Evolutionary conservation across 1,140 invertebrate genomes (phyloP).

Genomic region (Drosophila sechellia): DNA sequence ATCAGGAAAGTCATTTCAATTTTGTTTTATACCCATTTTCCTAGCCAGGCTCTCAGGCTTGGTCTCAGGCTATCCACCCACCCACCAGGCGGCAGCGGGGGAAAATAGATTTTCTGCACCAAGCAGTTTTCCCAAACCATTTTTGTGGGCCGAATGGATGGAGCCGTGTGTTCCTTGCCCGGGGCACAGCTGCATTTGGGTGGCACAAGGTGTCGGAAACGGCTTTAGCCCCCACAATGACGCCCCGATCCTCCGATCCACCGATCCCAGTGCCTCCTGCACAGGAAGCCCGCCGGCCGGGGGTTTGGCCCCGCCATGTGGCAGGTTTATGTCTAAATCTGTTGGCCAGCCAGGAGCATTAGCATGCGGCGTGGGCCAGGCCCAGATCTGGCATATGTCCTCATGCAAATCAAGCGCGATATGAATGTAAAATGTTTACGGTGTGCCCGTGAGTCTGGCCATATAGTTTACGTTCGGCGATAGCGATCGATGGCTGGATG

Average conservation of each 20-base stretch:
- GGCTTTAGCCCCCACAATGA: slow-evolving; percentile 68
- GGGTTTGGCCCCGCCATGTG: slow-evolving; percentile 41
- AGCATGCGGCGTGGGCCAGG: slow-evolving; percentile 48
- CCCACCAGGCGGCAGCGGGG: neutral
- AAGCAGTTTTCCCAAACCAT: slow-evolving; percentile 14
- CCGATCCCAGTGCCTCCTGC: slow-evolving; percentile 4
- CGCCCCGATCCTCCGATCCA: slow-evolving; percentile 13
- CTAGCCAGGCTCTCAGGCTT: slow-evolving; percentile 5
- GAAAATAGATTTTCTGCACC: slow-evolving; percentile 12
- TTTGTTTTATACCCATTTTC: slow-evolving; percentile 33
- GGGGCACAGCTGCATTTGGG: slow-evolving; percentile 60
- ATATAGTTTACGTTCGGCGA: slow-evolving; percentile 36
- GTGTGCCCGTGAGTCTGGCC: slow-evolving; percentile 1
- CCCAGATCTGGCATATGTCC: slow-evolving; percentile 17
- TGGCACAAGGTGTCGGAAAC: slow-evolving; percentile 66
- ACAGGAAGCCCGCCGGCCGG: slow-evolving; percentile 23
- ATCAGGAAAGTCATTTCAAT: slow-evolving; percentile 11
- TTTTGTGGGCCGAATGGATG: slow-evolving; percentile 28
- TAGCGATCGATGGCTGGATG: slow-evolving; percentile 35
- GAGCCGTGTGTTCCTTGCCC: slow-evolving; percentile 33
- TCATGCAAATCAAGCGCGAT: slow-evolving; percentile 15
- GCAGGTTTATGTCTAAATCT: slow-evolving; percentile 68
- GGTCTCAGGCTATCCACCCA: slow-evolving; percentile 25
- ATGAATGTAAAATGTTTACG: slow-evolving; percentile 39
- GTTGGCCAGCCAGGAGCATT: slow-evolving; percentile 56